These are phyloP conservation scores for Ctenicera cuprea DNA, from an alignment of 2,888 invertebrate genomes.

Conservation along the genomic window DNA sequence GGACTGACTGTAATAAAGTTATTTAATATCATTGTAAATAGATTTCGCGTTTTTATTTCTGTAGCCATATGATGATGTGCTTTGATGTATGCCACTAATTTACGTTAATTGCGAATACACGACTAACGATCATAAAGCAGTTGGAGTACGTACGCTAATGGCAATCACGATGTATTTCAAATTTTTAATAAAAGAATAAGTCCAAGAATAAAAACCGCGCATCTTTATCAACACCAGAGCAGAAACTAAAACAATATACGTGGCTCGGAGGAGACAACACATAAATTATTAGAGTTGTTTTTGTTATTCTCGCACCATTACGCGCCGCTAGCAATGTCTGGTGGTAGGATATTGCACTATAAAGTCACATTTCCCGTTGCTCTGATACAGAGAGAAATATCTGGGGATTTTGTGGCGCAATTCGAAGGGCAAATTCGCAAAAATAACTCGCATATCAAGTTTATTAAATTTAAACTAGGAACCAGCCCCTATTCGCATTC, in stretches of 20 bases:
- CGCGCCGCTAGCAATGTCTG: constrained; percentile 60
- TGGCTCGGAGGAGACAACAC: constrained; percentile 60
- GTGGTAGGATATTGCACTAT: constrained; percentile 63
- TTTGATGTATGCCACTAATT: constrained; percentile 43
- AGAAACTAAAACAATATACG: constrained; percentile 49
- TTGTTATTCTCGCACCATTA: constrained; percentile 63
- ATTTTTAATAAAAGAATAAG: constrained; percentile 25
- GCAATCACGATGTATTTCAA: constrained; percentile 18
- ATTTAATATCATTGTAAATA: constrained; percentile 41
- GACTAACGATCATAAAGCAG: constrained; percentile 39
- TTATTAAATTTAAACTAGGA: constrained; percentile 61
- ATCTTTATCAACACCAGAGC: constrained; percentile 31
- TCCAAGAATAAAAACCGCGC: constrained; percentile 11
- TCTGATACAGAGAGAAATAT: constrained; percentile 61
- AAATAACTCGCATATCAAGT: constrained; percentile 62
- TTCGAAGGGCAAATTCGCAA: constrained; percentile 63
- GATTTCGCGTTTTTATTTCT: constrained; percentile 32
- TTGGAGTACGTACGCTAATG: constrained; percentile 35
- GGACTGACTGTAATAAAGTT: constrained; percentile 33
- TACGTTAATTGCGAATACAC: constrained; percentile 36
- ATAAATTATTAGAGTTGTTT: constrained; percentile 62
- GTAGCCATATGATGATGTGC: constrained; percentile 26
- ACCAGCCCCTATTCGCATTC: constrained; percentile 41
- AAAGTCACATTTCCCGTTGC: constrained; percentile 62
- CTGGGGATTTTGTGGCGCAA: constrained; percentile 64